Evolutionary conservation across 2,113 vertebrate genomes (phyloP).

Genomic region (Calidris pugnax): DNA sequence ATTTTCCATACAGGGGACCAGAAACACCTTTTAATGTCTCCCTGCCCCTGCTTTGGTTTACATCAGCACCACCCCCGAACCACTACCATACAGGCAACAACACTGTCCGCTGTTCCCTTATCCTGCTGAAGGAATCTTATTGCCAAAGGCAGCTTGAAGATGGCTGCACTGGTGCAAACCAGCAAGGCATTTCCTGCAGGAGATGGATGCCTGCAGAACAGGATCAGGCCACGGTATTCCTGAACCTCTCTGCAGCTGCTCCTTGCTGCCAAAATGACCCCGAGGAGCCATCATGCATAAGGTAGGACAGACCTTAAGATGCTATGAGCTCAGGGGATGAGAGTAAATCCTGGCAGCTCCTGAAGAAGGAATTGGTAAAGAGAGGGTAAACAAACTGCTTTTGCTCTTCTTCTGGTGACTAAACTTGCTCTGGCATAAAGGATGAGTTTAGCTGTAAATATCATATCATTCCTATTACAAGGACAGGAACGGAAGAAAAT

Average conservation of each 20-base stretch:
- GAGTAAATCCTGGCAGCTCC: neutral
- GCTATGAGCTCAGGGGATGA: neutral
- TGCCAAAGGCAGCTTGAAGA: neutral
- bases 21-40: neutral
- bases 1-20: neutral
- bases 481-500: neutral
- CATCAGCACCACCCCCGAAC: neutral
- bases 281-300: fast-evolving
- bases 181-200: neutral
- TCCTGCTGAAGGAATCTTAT: neutral
- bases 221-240: neutral
- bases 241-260: neutral
- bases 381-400: neutral
- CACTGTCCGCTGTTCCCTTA: neutral
- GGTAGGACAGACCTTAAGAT: neutral
- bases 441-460: neutral
- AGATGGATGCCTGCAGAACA: neutral
- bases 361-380: neutral
- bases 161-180: neutral
- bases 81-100: neutral
- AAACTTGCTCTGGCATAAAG: neutral
- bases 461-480: neutral
- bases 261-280: neutral
- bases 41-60: neutral
- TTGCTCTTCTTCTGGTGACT: neutral